Base-by-base conservation (phyloP, 1,140 invertebrate genomes). In the Oncopodura yosiiana region DNA sequence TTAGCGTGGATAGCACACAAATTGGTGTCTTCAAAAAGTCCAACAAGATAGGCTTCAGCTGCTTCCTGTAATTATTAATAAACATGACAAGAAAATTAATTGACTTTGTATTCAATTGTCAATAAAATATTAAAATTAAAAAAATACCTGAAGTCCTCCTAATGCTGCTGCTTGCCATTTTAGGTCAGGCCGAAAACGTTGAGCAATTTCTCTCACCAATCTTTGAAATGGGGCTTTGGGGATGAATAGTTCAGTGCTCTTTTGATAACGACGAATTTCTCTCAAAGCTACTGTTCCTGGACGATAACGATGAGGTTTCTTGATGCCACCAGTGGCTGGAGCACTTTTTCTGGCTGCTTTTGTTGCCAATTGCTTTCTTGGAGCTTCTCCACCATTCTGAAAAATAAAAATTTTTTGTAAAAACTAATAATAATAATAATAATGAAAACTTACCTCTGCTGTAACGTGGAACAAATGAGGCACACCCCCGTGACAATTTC, bases 331-430 rank as follows among this genome's bases (percentile, higher is more conserved):
- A 32, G 86, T 88, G 0, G 85, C 83, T 37, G 87, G 85, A 16
- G 86, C 87, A 61, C 82, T 83, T 69, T 85, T 85, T 66, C 81
- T 72, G 3, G 78, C 79, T 9, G 87, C 85, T 71, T 87, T 87
- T 32, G 86, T 89, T 2, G 86, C 86, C 66, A 91, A 70, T 64
- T 91, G 87, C 70, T 91, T 91, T 38, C 87, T 77, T 26, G 86
- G 87, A 61, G 84, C 84, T 73, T 87, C 86, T 66, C 83, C 83
- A 77, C 82, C 83, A 4, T 82, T 85, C 2, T n/a, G n/a, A n/a
- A n/a, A n/a, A n/a, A n/a, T n/a, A n/a, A n/a, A n/a, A n/a, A n/a
- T n/a, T n/a, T n/a, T n/a, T n/a, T n/a, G n/a, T n/a, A n/a, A n/a
- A n/a, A n/a, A n/a, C n/a, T n/a, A n/a, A n/a, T n/a, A n/a, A n/a